Evolutionary conservation across 2,888 invertebrate species (phyloP), one percentile per base, ranked within the genome.

Genomic region (Amorpha juglandis): DNA sequence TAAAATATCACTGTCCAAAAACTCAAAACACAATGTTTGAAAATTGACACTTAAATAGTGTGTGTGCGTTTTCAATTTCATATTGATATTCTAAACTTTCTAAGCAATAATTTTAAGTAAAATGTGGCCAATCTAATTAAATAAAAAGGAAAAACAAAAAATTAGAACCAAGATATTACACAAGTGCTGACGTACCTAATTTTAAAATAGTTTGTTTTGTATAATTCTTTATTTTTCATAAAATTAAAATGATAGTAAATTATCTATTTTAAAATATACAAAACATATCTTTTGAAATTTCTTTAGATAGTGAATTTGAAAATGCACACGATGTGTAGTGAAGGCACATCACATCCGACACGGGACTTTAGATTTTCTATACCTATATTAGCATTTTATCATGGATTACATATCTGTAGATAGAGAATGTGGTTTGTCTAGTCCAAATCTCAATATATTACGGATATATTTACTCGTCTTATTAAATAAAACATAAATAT

Each of bases 321-420:
- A 90, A 87, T 84, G 83, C 81, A 86, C 83, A 82, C 82, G 75
- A 78, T 83, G 83, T 86, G 82, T 87, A 88, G 81, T 67, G 66
- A 71, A 83, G 78, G 87, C 89, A 91, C 90, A 86, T 88, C 84
- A 89, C 87, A 75, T 83, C 82, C 77, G 79, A 87, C 89, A 90
- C 87, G 86, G 84, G 86, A 87, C 80, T 88, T 50, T 90, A 91
- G 89, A 88, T 89, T 91, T 91, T 92, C 85, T 90, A 90, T 81
- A 63, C 48, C 47, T 65, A 79, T 86, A 88, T 90, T 92, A 92
- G 90, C 87, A 88, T 91, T 73, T 91, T 93, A 93, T 93, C 93
- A 92, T 93, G 89, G 91, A 91, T 92, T 88, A 93, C 93, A 93
- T 93, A 93, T 93, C 93, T 93, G 90, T 93, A 93, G 93, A 90